A percentile compares a stretch with the other conserved stretches of the same genome.
These are phyloP conservation scores for Turnix velox DNA, from an alignment of 2,113 vertebrate species.

Conservation along the genomic window DNA sequence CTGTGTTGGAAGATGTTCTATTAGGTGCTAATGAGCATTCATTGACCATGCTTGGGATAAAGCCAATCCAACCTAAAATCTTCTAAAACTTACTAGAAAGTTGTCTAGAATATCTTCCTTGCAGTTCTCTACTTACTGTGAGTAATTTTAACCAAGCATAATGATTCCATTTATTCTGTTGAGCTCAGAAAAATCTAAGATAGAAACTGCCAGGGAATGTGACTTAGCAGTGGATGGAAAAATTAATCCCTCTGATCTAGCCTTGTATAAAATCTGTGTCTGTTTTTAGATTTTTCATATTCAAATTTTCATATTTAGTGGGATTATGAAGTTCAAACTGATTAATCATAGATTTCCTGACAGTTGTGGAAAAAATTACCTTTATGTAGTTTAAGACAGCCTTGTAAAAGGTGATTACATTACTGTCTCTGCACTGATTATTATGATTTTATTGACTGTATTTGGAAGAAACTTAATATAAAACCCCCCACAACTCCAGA, in stretches of 20 bases:
- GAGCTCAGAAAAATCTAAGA: background rate
- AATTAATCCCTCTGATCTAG: background rate
- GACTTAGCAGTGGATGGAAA: background rate
- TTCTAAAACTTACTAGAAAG: background rate
- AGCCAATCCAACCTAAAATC: background rate
- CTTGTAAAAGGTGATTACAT: background rate
- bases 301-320: background rate
- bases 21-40: background rate
- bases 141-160: background rate
- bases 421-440: background rate
- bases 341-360: background rate
- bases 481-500: fast-evolving
- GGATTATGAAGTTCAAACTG: background rate
- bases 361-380: background rate
- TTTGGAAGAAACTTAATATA: background rate
- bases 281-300: background rate
- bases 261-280: background rate
- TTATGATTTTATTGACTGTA: background rate
- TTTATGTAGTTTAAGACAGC: background rate
- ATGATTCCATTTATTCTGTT: background rate
- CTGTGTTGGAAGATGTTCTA: background rate
- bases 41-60: background rate
- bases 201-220: background rate
- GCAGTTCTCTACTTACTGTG: background rate
- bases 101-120: background rate